phyloP scores from a whole-genome alignment of 1,140 invertebrate species.

The Nebria ingens region DNA sequence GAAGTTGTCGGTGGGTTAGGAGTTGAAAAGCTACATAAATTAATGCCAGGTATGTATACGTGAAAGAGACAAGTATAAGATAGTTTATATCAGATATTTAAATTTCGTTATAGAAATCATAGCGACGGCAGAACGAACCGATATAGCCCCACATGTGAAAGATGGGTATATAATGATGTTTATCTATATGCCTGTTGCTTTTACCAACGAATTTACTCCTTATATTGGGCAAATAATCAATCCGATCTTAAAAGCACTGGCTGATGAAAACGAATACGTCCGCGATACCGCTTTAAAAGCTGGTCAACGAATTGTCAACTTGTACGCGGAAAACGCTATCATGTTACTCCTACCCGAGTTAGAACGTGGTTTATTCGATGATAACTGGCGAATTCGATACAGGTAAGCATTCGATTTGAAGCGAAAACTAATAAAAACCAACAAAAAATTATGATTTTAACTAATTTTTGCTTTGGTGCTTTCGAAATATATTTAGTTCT shows the following conservation, averaged over 20 bases:
- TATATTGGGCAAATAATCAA: slow-evolving; percentile 98
- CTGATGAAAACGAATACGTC: slow-evolving; percentile 99
- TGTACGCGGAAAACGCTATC: slow-evolving; percentile 95
- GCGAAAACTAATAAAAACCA: slow-evolving; percentile 4
- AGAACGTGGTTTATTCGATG: slow-evolving; percentile 87
- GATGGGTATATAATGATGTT: slow-evolving; percentile 99
- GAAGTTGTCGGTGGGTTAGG: slow-evolving; percentile 95
- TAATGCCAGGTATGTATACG: slow-evolving; percentile 72
- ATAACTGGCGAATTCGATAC: slow-evolving; percentile 97
- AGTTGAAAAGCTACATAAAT: slow-evolving; percentile 84
- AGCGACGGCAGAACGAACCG: slow-evolving; percentile 81
- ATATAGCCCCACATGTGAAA: slow-evolving; percentile 94
- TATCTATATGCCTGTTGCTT: slow-evolving; percentile 97
- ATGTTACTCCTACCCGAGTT: slow-evolving; percentile 86
- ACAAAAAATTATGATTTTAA: no score
- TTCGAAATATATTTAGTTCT: slow-evolving; percentile 52
- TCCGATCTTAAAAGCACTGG: slow-evolving; percentile 92
- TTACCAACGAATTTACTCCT: slow-evolving; percentile 87
- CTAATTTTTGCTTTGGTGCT: slow-evolving; percentile 13
- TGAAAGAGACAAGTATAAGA: no score
- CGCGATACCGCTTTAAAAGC: slow-evolving; percentile 93
- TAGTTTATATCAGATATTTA: no score
- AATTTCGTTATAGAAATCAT: slow-evolving; percentile 81
- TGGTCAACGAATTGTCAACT: slow-evolving; percentile 92
- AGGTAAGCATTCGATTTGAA: slow-evolving; percentile 30